Evolutionary conservation across 2,797 vertebrate species (phyloP).

Genomic region (Echeneis naucrates): DNA sequence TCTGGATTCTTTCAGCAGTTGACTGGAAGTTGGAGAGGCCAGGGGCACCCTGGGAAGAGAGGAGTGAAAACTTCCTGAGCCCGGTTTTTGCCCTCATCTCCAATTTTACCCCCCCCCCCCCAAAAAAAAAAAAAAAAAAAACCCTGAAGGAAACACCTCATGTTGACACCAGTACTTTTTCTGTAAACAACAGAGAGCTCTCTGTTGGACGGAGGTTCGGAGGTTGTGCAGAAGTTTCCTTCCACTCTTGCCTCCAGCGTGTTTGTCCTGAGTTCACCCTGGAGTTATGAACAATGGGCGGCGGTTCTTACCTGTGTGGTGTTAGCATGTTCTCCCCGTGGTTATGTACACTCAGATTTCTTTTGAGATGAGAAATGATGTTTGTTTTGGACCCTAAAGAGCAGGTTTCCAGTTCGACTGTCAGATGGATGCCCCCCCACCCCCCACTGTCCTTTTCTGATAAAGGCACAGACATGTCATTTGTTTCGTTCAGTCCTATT

Average conservation of each 20-base stretch:
- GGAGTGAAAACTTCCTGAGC: constrained; percentile 85
- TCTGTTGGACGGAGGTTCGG: not conserved
- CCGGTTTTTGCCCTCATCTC: constrained; percentile 59
- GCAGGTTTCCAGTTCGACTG: no score
- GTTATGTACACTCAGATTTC: no score
- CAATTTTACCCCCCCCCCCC: constrained; percentile 22
- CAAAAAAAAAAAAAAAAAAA: no score
- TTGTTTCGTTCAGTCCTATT: no score
- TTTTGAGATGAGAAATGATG: no score
- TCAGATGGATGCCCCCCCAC: no score
- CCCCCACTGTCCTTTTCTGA: no score
- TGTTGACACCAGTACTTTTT: constrained; percentile 27
- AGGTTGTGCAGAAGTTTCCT: not conserved
- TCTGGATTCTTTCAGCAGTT: constrained; percentile 85
- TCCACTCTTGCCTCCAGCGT: not conserved
- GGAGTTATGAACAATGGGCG: not conserved
- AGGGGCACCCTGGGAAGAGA: constrained; percentile 76
- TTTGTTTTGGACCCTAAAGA: no score
- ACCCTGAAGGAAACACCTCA: constrained; percentile 29
- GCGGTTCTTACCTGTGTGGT: no score
- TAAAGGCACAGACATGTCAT: no score
- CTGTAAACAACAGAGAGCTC: constrained; percentile 20
- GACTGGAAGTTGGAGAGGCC: constrained; percentile 77
- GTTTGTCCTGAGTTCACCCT: constrained; percentile 14
- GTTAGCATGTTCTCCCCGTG: no score